Conservation (phyloP, 2,797 vertebrate species). For the Gephyroberyx darwinii region DNA sequence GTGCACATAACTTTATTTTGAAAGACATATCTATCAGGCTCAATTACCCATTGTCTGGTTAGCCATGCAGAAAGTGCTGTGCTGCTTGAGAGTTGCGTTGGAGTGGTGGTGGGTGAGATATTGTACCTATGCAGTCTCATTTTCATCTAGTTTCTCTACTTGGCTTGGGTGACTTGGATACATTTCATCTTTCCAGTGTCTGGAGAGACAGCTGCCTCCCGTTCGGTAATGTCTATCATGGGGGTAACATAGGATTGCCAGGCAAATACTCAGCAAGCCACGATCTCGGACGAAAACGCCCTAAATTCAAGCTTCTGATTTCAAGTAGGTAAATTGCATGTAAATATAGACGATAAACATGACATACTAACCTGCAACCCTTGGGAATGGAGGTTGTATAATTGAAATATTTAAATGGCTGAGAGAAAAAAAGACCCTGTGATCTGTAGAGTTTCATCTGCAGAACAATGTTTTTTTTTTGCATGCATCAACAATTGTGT, state of each 20-base stretch:
- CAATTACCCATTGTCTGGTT: constrained; percentile 71
- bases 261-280: constrained; percentile 4
- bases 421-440: constrained; percentile 3
- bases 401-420: constrained; percentile 13
- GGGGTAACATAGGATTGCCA: constrained; percentile 14
- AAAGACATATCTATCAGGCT: constrained; percentile 72
- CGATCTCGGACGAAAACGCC: constrained; percentile 3
- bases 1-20: constrained; percentile 74
- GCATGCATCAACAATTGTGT: constrained; percentile 18
- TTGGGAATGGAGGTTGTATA: constrained; percentile 18
- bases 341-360: neutral
- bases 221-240: neutral
- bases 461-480: neutral
- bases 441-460: constrained; percentile 1
- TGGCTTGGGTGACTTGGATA: neutral
- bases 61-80: constrained; percentile 60
- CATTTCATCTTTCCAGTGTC: neutral
- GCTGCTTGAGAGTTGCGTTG: neutral
- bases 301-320: constrained; percentile 12
- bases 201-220: neutral
- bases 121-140: constrained; percentile 1
- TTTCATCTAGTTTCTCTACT: constrained; percentile 23
- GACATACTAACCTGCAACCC: constrained; percentile 16
- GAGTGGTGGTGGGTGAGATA: constrained; percentile 13
- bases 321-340: neutral